phyloP scores from a whole-genome alignment of 2,113 vertebrate species.

The Xiphophorus maculatus region DNA sequence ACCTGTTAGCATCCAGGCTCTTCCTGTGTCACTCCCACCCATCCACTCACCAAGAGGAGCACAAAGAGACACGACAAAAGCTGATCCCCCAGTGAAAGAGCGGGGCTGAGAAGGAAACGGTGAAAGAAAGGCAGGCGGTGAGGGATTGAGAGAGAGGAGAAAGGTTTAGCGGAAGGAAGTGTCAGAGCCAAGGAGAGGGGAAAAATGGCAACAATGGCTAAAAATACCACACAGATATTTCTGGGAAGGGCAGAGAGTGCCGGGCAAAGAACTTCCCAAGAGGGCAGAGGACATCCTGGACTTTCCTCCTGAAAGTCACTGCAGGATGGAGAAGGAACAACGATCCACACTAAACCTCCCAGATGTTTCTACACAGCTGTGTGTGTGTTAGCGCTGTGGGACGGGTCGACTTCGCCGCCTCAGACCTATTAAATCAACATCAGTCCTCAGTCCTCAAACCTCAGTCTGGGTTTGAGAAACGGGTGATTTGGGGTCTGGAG shows the following conservation, averaged over 20 bases:
- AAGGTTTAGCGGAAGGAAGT: conserved; percentile 55
- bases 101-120: conserved; percentile 7
- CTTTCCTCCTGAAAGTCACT: neutral
- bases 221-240: conserved; percentile 63
- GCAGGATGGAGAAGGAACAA: neutral
- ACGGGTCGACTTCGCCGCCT: too few relatives aligned
- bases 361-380: neutral
- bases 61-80: conserved; percentile 29
- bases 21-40: conserved; percentile 22
- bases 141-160: conserved; percentile 28
- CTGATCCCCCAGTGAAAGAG: neutral
- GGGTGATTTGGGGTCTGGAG: too few relatives aligned
- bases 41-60: conserved; percentile 24
- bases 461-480: too few relatives aligned
- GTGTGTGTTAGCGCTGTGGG: too few relatives aligned
- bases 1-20: conserved; percentile 29
- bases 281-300: conserved; percentile 8
- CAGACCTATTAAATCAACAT: too few relatives aligned
- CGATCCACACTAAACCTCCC: neutral
- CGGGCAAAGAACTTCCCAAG: conserved; percentile 28
- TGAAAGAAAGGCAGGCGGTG: conserved; percentile 20
- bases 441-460: too few relatives aligned
- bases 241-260: conserved; percentile 40
- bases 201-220: conserved; percentile 67
- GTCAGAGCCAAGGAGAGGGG: conserved; percentile 51